Evolutionary conservation across 2,113 vertebrate species (phyloP), one percentile per base, ranked within the genome.

Genomic region (Apodemus sylvaticus): DNA sequence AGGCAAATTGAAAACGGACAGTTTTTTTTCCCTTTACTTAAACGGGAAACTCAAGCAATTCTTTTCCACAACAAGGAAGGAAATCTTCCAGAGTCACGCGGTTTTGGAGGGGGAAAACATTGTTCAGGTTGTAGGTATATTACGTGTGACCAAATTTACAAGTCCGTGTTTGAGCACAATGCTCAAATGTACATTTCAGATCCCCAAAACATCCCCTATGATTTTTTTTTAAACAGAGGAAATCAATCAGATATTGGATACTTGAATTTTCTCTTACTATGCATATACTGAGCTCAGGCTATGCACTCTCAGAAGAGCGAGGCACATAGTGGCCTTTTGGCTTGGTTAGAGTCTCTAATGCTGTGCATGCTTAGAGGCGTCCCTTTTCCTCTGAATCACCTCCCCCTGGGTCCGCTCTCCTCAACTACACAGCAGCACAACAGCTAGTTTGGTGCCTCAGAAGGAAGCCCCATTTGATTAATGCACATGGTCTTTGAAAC

Each of bases 251-350:
- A 73, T 29, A 51, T 45, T 53, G 81, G 55, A 26, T 0, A 26
- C 86, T 94, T 94, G 89, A 29, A 42, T 89, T 88, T 90, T 95
- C 86, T 93, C 91, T 91, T 89, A 89, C 81, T 12, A 71, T 92
- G 26, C 71, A 95, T 94, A 92, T 62, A 71, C 64, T 87, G 94
- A 85, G 82, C 76, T 88, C 55, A 12, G 17, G n/a, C 42, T 34
- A 36, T 45, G 78, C n/a, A 24, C 68, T 70, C 42, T 86, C 77
- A 78, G 22, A 94, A 68, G 79, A 78, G 71, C 12, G 12, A 26
- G 24, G 60, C 60, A 9, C 22, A 36, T 31, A 55, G 89, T 24
- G 9, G 34, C 73, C 85, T 68, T 87, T 92, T 66, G 70, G 17
- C 93, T 90, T 92, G 76, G n/a, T 83, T 60, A 45, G 64, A 53